phyloP scores from a whole-genome alignment of 92 coral and sea anemone genomes.

The Phenganax marumi region DNA sequence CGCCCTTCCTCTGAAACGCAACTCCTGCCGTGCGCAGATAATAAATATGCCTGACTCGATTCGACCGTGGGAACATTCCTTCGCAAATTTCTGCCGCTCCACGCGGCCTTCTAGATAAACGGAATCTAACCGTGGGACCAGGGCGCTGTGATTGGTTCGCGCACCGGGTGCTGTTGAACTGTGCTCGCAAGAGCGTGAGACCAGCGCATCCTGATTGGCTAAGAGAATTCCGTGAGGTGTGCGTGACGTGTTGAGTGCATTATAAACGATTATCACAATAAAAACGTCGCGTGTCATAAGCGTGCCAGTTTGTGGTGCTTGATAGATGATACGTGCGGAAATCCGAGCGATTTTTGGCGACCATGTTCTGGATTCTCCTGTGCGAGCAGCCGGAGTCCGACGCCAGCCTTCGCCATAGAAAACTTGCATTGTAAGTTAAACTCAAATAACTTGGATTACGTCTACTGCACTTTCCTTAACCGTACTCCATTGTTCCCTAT shows the following conservation, averaged over 20 bases:
- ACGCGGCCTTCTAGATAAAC: constrained; percentile 39
- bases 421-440: too few relatives aligned
- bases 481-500: too few relatives aligned
- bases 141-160: constrained; percentile 66
- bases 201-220: constrained; percentile 32
- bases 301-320: constrained; percentile 33
- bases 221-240: constrained; percentile 4
- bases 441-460: too few relatives aligned
- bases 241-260: constrained; percentile 40
- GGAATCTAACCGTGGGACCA: constrained; percentile 83
- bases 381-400: too few relatives aligned
- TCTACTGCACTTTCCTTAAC: too few relatives aligned
- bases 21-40: constrained; percentile 30
- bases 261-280: constrained; percentile 50
- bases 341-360: not conserved
- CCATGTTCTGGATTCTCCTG: not conserved
- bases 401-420: too few relatives aligned
- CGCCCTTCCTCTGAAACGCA: constrained; percentile 22
- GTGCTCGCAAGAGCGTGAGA: constrained; percentile 46
- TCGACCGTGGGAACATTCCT: constrained; percentile 43
- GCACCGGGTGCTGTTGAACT: constrained; percentile 42
- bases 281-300: constrained; percentile 45
- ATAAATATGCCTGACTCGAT: constrained; percentile 33
- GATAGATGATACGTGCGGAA: constrained; percentile 29
- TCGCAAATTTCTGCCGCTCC: constrained; percentile 40